These are phyloP conservation scores for Priocnemis perturbator DNA, from an alignment of 2,888 invertebrate species.

Conservation along the genomic window DNA sequence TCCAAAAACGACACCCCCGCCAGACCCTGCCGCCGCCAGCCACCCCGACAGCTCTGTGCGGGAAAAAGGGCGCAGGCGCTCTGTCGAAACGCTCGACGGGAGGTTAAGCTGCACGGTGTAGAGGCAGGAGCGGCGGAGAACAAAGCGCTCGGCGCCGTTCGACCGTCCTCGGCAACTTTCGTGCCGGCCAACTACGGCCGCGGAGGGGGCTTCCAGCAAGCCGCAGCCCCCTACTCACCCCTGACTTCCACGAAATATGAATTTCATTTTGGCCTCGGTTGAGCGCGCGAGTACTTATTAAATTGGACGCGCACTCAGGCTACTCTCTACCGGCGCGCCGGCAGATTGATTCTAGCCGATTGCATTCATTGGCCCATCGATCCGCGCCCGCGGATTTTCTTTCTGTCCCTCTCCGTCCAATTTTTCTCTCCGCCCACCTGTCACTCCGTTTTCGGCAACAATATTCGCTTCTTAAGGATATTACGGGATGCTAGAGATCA, in stretches of 20 bases:
- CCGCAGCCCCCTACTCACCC: background rate
- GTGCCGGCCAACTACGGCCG: background rate
- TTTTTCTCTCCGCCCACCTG: too few relatives aligned
- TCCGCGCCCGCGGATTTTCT: too few relatives aligned
- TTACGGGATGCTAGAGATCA: too few relatives aligned
- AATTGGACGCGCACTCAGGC: too few relatives aligned
- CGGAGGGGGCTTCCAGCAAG: too few relatives aligned
- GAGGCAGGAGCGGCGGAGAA: background rate
- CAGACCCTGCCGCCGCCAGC: constrained; percentile 7
- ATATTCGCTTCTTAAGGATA: too few relatives aligned
- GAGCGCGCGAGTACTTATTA: too few relatives aligned
- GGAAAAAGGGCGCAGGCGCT: constrained; percentile 36
- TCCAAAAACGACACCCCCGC: constrained; percentile 43
- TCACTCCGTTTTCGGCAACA: too few relatives aligned
- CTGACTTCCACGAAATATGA: constrained; percentile 9
- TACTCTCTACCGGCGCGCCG: too few relatives aligned
- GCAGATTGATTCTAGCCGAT: too few relatives aligned
- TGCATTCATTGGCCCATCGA: too few relatives aligned
- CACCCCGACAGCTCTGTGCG: constrained; percentile 23
- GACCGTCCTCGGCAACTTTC: background rate
- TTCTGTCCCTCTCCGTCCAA: too few relatives aligned
- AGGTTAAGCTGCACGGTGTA: background rate
- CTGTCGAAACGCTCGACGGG: background rate
- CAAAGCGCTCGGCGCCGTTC: background rate
- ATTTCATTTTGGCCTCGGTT: background rate